Evolutionary conservation across 2,113 vertebrate genomes (phyloP), one percentile per base, ranked within the genome.

Genomic region (Chloroceryle aenea): DNA sequence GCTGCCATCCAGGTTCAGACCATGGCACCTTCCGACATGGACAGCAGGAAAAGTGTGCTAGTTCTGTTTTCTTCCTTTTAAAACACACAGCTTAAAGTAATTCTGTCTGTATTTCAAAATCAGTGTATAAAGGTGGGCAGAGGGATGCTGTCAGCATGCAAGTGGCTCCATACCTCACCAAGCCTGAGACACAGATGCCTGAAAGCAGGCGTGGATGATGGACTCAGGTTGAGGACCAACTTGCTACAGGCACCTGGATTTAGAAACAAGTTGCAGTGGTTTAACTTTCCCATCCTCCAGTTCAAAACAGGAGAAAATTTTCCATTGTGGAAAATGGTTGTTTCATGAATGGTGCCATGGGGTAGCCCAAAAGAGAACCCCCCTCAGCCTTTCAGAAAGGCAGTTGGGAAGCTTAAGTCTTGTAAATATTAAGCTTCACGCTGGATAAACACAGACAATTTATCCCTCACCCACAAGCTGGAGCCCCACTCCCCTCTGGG

Each of bases 21-120:
- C 52, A 56, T 32, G 29, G 30, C 55, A 56, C 30, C 55, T 67
- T 77, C 38, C 29, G 50, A 63, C 32, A 47, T 0, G 0, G 42
- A 50, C 66, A 34, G 20, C 3, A 3, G 22, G 63, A 79, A 76
- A 85, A 84, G 12, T 26, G 18, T 55, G 30, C n/a, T 73, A 58
- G 83, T 77, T 64, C 71, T 76, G n/a, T 29, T 88, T 87, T 79
- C 50, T 93, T 45, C 36, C 29, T 88, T 92, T 94, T 63, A 90
- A 88, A 75, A 76, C 42, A 34, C 21, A 55, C 9, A 78, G 61
- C 40, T 63, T 55, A 58, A 87, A 85, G 32, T 82, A 66, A 48
- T 48, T 40, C 50, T 0, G 0, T 42, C 64, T 85, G 47, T 74
- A 10, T 47, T 95, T 89, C 83, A 68, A 63, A 71, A 22, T 8